These are phyloP conservation scores for Trichosurus vulpecula DNA, from an alignment of 2,797 vertebrate species.

Conservation along the genomic window DNA sequence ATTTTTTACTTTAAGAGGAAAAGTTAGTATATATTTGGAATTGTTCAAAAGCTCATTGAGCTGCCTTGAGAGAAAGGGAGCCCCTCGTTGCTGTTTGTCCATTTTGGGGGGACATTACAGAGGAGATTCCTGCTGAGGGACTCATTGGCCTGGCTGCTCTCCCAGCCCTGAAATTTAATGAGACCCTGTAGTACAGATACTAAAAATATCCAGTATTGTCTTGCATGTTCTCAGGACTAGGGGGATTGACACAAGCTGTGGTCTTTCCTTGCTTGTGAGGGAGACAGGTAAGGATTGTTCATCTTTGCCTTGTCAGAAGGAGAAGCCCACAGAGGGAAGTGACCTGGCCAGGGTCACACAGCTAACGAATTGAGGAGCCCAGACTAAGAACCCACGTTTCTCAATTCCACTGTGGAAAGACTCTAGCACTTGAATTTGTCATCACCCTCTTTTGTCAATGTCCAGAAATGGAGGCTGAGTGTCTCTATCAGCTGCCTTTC, in stretches of 20 bases:
- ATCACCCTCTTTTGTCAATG: not conserved
- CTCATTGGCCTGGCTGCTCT: not conserved
- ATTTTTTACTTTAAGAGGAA: not conserved
- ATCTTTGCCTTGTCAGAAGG: not conserved
- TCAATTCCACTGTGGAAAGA: not conserved
- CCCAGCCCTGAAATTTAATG: not conserved
- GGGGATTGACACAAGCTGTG: not conserved
- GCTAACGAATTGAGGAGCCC: not conserved
- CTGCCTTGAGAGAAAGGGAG: not conserved
- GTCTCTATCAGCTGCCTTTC: not conserved
- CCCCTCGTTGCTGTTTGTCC: not conserved
- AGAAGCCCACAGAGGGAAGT: not conserved
- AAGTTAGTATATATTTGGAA: not conserved
- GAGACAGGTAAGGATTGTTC: too few relatives aligned
- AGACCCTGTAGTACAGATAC: not conserved
- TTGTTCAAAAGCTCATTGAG: not conserved
- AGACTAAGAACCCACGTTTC: not conserved
- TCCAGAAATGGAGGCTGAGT: not conserved
- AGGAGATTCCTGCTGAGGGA: not conserved
- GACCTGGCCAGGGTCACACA: not conserved
- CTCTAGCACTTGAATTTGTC: not conserved
- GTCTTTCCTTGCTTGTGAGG: not conserved
- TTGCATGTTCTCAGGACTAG: not conserved
- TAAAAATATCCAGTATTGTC: not conserved
- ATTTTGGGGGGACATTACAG: not conserved